Conservation (phyloP, 2,113 vertebrate genomes). For the Chaetorhynchus papuensis region DNA sequence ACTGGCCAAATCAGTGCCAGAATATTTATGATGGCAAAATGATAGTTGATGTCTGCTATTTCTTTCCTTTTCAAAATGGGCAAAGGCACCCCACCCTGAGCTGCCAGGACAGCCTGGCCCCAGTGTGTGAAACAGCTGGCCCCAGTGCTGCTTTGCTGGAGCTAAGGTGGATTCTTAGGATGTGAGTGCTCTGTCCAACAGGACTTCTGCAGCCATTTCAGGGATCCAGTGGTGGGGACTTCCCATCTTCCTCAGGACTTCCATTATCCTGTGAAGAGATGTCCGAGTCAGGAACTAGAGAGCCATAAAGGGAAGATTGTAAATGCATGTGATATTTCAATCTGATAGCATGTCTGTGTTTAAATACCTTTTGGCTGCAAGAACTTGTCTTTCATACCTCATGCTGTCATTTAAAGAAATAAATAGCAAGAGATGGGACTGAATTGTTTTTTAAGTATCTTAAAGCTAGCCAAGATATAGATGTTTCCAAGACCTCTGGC, state of each 20-base stretch:
- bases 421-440: neutral
- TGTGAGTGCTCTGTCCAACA: neutral
- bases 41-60: neutral
- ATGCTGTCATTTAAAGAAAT: neutral
- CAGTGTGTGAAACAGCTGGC: neutral
- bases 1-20: neutral
- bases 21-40: neutral
- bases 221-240: neutral
- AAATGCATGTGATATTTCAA: neutral
- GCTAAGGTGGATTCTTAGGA: neutral
- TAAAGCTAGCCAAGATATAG: neutral
- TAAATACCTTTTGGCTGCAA: conserved; percentile 20
- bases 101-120: neutral
- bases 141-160: fast-evolving
- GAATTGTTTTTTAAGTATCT: conserved; percentile 20
- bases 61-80: neutral
- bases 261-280: neutral
- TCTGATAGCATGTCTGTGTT: neutral
- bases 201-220: neutral
- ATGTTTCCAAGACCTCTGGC: conserved; percentile 17
- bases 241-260: neutral
- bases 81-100: fast-evolving
- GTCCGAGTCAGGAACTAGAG: neutral
- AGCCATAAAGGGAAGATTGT: neutral
- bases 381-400: neutral